Base-by-base conservation (phyloP, 37 sponge, comb jelly and placozoan species). In the Spongilla lacustris region DNA sequence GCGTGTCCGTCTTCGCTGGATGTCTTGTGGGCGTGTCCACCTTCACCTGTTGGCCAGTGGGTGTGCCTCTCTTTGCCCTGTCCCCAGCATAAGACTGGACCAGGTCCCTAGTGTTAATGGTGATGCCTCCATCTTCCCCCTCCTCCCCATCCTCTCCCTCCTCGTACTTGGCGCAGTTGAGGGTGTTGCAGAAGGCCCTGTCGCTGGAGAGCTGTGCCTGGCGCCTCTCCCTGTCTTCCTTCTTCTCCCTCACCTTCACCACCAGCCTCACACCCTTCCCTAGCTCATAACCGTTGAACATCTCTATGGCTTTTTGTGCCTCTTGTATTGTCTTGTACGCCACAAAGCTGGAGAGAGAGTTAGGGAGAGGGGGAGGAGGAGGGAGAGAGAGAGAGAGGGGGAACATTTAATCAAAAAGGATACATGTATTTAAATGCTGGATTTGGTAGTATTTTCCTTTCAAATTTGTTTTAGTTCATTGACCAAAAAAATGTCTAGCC, bases 251-350 rank as follows among this genome's bases (percentile, higher is more conserved):
- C 10, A 91, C 74, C 34, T 81, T 86, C 34, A 93, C 94, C 27
- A 27, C 35, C n/a, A 93, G 94, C 17, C 50, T 37, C 36, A 68
- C 71, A 50, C 75, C 86, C 34, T 50, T 50, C 22, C 91, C 91
- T 79, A 94, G 81, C 5, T 94, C 89, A 2, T 41, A 80, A 29
- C 78, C 37, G 82, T 91, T 2, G 4, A 88, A 29, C 36, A 72
- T 35, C 38, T 81, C 77, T 0, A 94, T 81, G 68, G 89, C 91
- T 21, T 6, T 10, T 14, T 85, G 86, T 36, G 91, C 94, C 34
- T 94, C 94, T 49, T 80, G 74, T 0, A 91, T 71, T 22, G 94
- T 91, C 8, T 31, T 74, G 74, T 46, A 88, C 29, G 84, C 69
- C 8, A 94, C 89, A 88, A 94, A 94, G 37, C 94, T 94, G 68